phyloP scores from a whole-genome alignment of 2,797 vertebrate genomes.

The Hephaestus fuliginosus region DNA sequence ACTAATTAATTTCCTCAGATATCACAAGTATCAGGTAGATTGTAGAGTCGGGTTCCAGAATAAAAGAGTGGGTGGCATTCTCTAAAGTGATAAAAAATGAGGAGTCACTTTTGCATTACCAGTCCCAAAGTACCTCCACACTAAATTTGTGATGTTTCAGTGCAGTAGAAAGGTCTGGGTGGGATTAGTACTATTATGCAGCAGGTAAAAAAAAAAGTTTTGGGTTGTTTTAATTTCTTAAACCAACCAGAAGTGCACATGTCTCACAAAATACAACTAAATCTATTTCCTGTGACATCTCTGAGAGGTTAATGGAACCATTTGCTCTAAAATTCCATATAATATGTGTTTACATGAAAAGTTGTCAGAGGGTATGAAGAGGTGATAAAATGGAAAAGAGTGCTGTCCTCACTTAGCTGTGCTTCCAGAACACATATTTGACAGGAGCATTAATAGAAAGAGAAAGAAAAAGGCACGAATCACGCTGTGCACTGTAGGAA shows the following conservation, averaged over 20 bases:
- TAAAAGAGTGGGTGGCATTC: conserved; percentile 24
- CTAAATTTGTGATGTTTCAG: conserved; percentile 1
- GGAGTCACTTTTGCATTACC: background rate
- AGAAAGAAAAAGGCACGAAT: background rate
- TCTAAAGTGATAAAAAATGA: conserved; percentile 15
- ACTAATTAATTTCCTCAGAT: conserved; percentile 35
- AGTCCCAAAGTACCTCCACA: background rate
- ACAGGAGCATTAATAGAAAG: conserved; percentile 10
- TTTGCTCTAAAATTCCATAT: conserved; percentile 19
- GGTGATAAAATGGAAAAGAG: conserved; percentile 10
- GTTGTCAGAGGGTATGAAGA: background rate
- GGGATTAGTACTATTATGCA: background rate
- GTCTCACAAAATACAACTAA: background rate
- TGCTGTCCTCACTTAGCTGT: conserved; percentile 7
- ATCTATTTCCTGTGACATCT: conserved; percentile 17
- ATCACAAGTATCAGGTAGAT: conserved; percentile 30
- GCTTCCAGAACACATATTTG: background rate
- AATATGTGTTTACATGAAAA: background rate
- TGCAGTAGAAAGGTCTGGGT: conserved; percentile 1
- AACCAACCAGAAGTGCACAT: background rate
- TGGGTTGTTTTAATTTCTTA: conserved; percentile 2
- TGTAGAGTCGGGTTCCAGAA: conserved; percentile 13
- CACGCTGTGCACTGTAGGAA: background rate
- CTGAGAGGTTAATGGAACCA: conserved; percentile 12
- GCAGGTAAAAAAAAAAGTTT: background rate